A percentile compares a stretch with the other conserved stretches of the same genome.
Conservation (phyloP, 2,888 invertebrate species). For the Biston stratarius region DNA sequence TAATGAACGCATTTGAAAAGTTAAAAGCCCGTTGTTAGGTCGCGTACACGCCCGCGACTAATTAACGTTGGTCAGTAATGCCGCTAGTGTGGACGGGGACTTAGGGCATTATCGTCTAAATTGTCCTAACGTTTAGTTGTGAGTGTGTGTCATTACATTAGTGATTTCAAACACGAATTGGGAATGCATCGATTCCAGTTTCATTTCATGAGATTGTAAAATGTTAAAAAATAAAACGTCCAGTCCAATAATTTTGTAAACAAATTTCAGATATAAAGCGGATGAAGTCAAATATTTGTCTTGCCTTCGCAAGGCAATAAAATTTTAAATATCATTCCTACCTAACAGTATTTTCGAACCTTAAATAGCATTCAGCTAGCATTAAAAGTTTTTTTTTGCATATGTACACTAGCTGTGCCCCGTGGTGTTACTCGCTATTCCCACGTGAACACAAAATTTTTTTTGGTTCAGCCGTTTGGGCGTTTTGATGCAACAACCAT, state of each 20-base stretch:
- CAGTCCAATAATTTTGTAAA: neutral
- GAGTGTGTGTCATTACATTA: conserved; percentile 55
- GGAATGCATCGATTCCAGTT: conserved; percentile 8
- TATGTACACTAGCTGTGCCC: no score
- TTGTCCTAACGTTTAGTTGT: conserved; percentile 83
- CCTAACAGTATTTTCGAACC: no score
- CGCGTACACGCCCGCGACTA: conserved; percentile 68
- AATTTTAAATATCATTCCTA: no score
- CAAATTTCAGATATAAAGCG: neutral
- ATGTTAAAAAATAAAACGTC: neutral
- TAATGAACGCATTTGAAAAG: conserved; percentile 83
- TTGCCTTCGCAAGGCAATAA: no score
- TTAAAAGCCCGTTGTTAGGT: conserved; percentile 79
- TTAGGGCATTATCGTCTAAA: conserved; percentile 83
- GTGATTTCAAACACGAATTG: conserved; percentile 40
- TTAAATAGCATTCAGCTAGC: no score
- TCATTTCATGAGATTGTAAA: neutral
- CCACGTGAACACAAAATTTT: no score
- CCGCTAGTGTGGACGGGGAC: conserved; percentile 74
- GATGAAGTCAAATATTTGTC: no score
- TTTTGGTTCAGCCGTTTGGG: no score
- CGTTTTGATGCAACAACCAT: no score
- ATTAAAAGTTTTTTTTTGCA: no score
- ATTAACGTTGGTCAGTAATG: conserved; percentile 75
- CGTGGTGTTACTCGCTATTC: no score